Evolutionary conservation across 2,113 vertebrate genomes (phyloP).

Genomic region (Strix aluco): DNA sequence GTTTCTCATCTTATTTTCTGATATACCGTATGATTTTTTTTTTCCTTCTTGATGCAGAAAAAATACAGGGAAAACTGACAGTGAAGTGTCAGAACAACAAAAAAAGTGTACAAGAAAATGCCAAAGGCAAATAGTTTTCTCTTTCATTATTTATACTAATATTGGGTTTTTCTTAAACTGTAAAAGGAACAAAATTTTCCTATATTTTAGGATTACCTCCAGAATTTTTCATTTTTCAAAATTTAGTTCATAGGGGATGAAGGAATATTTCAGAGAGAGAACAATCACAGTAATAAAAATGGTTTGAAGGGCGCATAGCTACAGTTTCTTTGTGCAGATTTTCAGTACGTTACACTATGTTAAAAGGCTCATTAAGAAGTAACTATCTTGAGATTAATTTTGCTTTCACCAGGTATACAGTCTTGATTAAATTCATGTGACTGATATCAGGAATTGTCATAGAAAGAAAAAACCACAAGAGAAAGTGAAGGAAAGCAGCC

Average conservation of each 20-base stretch:
- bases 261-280: neutral
- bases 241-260: neutral
- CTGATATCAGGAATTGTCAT: neutral
- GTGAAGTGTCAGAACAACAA: neutral
- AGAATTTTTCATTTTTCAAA: neutral
- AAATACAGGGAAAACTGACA: neutral
- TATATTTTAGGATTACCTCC: neutral
- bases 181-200: neutral
- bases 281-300: neutral
- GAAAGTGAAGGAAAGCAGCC: neutral
- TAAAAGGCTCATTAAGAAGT: neutral
- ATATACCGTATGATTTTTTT: neutral
- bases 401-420: neutral
- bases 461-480: neutral
- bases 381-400: neutral
- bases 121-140: neutral
- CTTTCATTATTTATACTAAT: neutral
- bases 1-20: neutral
- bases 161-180: neutral
- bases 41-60: neutral
- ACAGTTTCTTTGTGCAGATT: neutral
- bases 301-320: neutral
- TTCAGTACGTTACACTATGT: neutral
- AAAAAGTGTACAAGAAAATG: neutral
- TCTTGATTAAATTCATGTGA: neutral